Evolutionary conservation across 2,113 vertebrate species (phyloP).

Genomic region (Lophotis ruficrista): DNA sequence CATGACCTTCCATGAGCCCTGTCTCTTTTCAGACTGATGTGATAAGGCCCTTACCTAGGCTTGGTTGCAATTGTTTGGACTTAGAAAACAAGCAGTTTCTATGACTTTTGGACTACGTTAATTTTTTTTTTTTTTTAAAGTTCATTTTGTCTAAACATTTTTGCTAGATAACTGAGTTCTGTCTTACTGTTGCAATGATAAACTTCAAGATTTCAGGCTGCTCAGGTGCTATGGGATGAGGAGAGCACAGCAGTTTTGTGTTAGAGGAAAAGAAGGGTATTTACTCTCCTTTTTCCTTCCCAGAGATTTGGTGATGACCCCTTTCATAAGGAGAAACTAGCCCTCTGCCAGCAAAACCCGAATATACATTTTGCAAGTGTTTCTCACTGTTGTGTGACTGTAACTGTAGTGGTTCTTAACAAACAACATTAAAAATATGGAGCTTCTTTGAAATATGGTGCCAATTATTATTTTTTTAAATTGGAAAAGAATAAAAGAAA

Average conservation of each 20-base stretch:
- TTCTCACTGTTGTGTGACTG: neutral
- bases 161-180: neutral
- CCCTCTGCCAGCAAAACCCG: neutral
- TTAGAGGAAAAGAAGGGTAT: neutral
- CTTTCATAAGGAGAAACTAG: neutral
- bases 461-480: neutral
- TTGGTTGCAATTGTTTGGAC: neutral
- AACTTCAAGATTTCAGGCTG: neutral
- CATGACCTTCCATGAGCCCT: neutral
- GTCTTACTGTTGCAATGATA: neutral
- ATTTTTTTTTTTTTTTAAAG: neutral
- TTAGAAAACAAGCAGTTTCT: neutral
- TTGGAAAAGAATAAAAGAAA: neutral
- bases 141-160: neutral
- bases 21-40: neutral
- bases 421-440: neutral
- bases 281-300: neutral
- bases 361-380: neutral
- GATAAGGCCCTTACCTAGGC: neutral
- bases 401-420: neutral
- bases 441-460: neutral
- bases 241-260: neutral
- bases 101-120: neutral
- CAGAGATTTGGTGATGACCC: neutral
- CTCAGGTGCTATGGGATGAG: neutral